Evolutionary conservation across 2,888 invertebrate species (phyloP).

Genomic region (Synergus umbraculus): DNA sequence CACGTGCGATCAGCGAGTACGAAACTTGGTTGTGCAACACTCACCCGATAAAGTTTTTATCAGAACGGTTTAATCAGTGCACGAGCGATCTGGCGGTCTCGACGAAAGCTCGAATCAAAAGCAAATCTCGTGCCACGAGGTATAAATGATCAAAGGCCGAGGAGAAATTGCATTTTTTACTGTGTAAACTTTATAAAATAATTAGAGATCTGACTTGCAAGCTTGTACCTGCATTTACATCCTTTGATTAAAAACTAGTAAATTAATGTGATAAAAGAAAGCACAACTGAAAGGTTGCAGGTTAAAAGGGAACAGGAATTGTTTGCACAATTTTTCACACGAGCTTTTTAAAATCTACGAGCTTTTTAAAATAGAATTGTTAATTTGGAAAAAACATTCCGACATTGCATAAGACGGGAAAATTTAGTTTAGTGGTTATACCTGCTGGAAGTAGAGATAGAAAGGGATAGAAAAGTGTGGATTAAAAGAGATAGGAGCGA

Average conservation of each 20-base stretch:
- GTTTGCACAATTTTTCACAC: background rate
- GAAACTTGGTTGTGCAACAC: slow-evolving; percentile 5
- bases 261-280: background rate
- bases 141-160: background rate
- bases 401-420: too few relatives aligned
- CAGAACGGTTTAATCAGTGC: slow-evolving; percentile 23
- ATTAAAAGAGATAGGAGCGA: too few relatives aligned
- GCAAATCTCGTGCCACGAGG: background rate
- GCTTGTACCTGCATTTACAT: background rate
- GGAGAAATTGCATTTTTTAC: background rate
- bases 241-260: background rate
- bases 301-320: background rate
- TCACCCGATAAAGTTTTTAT: slow-evolving; percentile 37
- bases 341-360: background rate
- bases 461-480: too few relatives aligned
- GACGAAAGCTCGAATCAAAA: background rate
- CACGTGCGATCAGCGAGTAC: slow-evolving; percentile 4
- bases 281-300: background rate
- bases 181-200: background rate
- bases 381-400: too few relatives aligned
- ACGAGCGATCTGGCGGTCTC: background rate
- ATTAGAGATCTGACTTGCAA: background rate
- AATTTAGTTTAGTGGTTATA: too few relatives aligned
- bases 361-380: background rate
- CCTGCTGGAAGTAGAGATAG: too few relatives aligned